Evolutionary conservation across 2,888 invertebrate species (phyloP), one percentile per base, ranked within the genome.

Genomic region (Parnassius smintheus): DNA sequence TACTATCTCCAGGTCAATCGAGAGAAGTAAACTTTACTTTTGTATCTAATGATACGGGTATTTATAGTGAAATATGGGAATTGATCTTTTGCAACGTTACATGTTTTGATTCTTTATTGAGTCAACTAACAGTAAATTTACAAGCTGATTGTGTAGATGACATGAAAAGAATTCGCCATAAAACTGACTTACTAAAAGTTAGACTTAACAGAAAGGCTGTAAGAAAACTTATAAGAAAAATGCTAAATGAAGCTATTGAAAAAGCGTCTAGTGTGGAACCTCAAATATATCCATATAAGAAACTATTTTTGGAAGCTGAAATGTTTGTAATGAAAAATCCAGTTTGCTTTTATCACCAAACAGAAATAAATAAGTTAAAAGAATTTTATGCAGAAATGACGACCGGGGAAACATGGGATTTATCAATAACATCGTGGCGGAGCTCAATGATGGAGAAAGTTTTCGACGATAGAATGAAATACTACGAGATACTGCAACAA

Each of bases 1-100:
- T 92, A 0, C 65, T 94, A 51, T 76, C 86, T 0, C 94, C 94
- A 1, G 92, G 93, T 0, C 88, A 93, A 69, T 80, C 72, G 2
- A 82, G 82, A 51, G 69, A 84, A 44, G 70, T 94, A 52, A 78
- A 72, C 12, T 82, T 94, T 45, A 93, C 91, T 68, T 94, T 93
- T 70, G 71, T 88, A 54, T 83, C 91, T 1, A 76, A 80, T 8
- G 72, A 71, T 25, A 76, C 88, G 1, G 86, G 87, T 2, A 80
- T 88, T 9, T 88, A 78, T 51, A 80, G 71, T 2, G 93, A 93
- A 72, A 74, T 69, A 18, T 93, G 93, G 93, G 89, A 88, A 69
- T 62, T 94, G 0, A 73, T 74, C n/a, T 84, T 90, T 11, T 79
- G 79, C 41, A 93, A 93, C 35, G 72, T 84, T 54, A 74, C 73